phyloP scores from a whole-genome alignment of 1,140 invertebrate genomes.

The Nephotettix cincticeps region DNA sequence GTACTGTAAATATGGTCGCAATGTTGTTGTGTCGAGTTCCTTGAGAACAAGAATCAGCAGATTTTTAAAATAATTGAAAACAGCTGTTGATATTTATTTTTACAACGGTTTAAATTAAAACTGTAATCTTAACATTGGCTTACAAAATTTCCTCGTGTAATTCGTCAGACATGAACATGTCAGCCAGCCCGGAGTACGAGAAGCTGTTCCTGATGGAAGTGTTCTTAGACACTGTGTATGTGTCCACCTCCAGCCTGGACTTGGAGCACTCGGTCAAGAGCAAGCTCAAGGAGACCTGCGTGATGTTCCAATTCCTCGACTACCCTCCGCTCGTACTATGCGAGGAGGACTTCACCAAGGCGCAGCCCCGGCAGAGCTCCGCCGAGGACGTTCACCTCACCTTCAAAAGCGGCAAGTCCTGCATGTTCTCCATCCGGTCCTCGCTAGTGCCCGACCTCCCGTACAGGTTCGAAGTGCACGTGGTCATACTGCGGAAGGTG shows the following conservation, averaged over 20 bases:
- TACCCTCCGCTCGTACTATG: slow-evolving; percentile 55
- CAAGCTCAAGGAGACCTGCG: slow-evolving; percentile 49
- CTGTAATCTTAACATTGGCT: too few relatives aligned
- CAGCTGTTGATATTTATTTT: too few relatives aligned
- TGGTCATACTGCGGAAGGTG: not conserved
- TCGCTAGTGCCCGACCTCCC: slow-evolving; percentile 1
- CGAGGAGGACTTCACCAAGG: slow-evolving; percentile 51
- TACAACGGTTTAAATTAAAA: too few relatives aligned
- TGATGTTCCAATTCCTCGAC: slow-evolving; percentile 51
- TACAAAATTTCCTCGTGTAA: too few relatives aligned
- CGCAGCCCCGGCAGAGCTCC: slow-evolving; percentile 43
- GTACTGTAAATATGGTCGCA: too few relatives aligned
- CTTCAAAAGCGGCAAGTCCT: slow-evolving; percentile 56
- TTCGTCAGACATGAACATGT: too few relatives aligned
- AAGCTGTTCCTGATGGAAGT: slow-evolving; percentile 57
- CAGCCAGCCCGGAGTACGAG: slow-evolving; percentile 44
- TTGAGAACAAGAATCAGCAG: too few relatives aligned
- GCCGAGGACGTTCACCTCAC: slow-evolving; percentile 44
- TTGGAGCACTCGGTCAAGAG: not conserved
- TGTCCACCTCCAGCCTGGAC: slow-evolving; percentile 32
- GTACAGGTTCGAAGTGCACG: not conserved
- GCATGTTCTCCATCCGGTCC: slow-evolving; percentile 48
- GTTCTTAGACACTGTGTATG: slow-evolving; percentile 53
- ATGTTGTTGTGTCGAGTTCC: too few relatives aligned
- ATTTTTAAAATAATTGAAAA: too few relatives aligned